These are phyloP conservation scores for Heloderma charlesbogerti DNA, from an alignment of 2,113 vertebrate genomes.

Conservation along the genomic window DNA sequence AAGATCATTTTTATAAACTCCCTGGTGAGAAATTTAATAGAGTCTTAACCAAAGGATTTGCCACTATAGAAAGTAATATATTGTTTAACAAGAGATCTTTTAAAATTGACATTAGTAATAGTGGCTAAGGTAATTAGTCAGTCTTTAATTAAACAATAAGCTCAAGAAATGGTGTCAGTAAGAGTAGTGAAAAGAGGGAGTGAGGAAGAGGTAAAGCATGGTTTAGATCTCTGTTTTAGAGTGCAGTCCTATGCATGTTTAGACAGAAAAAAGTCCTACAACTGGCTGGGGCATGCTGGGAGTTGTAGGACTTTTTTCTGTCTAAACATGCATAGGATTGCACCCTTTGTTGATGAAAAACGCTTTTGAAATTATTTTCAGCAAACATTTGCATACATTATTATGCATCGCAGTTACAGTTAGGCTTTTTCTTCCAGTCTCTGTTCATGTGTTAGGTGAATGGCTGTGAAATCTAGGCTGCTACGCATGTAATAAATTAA, in stretches of 20 bases:
- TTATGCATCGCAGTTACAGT: background rate
- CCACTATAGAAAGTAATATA: conserved; percentile 35
- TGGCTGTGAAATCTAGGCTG: background rate
- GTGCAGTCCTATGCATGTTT: too few species aligned
- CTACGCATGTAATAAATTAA: too few species aligned
- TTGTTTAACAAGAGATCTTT: conserved; percentile 49
- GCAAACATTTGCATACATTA: background rate
- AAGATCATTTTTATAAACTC: conserved; percentile 35
- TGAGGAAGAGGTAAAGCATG: too few species aligned
- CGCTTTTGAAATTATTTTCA: background rate
- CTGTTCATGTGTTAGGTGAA: background rate
- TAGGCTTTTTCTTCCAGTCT: background rate
- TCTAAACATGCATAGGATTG: background rate
- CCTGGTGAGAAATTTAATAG: conserved; percentile 23
- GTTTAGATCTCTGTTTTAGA: background rate
- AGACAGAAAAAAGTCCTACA: too few species aligned
- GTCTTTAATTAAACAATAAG: conserved; percentile 52
- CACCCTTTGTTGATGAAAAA: background rate
- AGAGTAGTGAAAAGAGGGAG: conserved; percentile 15
- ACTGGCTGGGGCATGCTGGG: too few species aligned
- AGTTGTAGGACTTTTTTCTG: too few species aligned
- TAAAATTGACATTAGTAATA: conserved; percentile 40
- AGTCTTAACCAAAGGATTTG: conserved; percentile 45
- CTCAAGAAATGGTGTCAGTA: conserved; percentile 14
- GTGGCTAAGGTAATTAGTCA: conserved; percentile 52